phyloP scores from a whole-genome alignment of 2,888 invertebrate genomes.

The Phragmatobia fuliginosa region DNA sequence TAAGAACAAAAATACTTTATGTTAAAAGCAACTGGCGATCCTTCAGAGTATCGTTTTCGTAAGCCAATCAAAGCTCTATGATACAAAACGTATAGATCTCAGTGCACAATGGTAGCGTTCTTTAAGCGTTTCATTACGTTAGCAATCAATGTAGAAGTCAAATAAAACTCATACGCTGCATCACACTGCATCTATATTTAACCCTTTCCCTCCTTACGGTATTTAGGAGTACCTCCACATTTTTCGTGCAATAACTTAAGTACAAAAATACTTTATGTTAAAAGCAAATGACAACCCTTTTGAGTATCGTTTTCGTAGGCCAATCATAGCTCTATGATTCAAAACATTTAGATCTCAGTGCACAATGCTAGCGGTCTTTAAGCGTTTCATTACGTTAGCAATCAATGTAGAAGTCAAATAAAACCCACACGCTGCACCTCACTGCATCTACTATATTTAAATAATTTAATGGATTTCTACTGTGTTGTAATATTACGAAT shows the following conservation, averaged over 20 bases:
- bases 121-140: slow-evolving; percentile 19
- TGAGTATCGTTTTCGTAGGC: too few species aligned
- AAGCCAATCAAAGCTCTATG: too few species aligned
- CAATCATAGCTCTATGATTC: too few species aligned
- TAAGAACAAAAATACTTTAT: too few species aligned
- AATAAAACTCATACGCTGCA: slow-evolving; percentile 1
- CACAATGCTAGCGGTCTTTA: slow-evolving; percentile 7
- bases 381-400: slow-evolving; percentile 17
- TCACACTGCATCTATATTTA: neutral
- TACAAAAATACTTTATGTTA: too few species aligned
- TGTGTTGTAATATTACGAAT: neutral
- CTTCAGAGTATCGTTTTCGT: too few species aligned
- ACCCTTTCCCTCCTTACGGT: too few species aligned
- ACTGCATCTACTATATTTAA: neutral
- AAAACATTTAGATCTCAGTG: neutral
- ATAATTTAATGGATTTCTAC: neutral
- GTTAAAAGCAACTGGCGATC: too few species aligned
- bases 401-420: slow-evolving; percentile 28
- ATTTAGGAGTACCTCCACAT: too few species aligned
- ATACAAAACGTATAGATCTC: neutral
- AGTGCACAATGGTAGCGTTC: neutral
- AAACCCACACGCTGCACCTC: neutral
- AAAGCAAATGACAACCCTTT: too few species aligned
- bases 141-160: slow-evolving; percentile 29
- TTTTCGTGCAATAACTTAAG: too few species aligned